Evolutionary conservation across 2,888 invertebrate genomes (phyloP).

Genomic region (Trypoxylon attenuatum): DNA sequence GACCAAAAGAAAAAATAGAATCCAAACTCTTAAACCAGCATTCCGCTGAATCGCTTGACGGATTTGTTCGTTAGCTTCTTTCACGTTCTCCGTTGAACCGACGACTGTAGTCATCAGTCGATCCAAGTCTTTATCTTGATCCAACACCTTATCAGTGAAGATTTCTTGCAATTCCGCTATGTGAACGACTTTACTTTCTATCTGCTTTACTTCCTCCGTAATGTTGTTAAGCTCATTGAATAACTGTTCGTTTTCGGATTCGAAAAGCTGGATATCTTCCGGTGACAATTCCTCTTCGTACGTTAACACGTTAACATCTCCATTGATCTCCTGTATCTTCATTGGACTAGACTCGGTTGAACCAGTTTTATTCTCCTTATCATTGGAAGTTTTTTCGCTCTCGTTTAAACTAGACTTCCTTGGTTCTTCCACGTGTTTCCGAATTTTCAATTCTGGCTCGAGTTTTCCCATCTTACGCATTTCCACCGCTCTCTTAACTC

Average conservation of each 20-base stretch:
- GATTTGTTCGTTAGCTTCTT: conserved; percentile 97
- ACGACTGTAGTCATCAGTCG: conserved; percentile 91
- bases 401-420: conserved; percentile 21
- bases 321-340: conserved; percentile 70
- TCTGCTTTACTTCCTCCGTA: conserved; percentile 92
- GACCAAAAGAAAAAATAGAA: conserved; percentile 95
- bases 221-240: conserved; percentile 91
- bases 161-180: conserved; percentile 96
- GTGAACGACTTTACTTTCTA: conserved; percentile 94
- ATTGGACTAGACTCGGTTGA: conserved; percentile 60
- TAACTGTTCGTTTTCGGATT: conserved; percentile 91
- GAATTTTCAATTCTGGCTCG: conserved; percentile 72
- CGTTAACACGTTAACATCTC: conserved; percentile 54
- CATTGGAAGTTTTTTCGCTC: conserved; percentile 66
- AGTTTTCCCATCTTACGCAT: conserved; percentile 86
- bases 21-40: conserved; percentile 95
- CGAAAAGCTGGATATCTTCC: conserved; percentile 95
- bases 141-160: conserved; percentile 95
- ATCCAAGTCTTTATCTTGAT: conserved; percentile 96
- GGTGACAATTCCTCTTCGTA: conserved; percentile 83
- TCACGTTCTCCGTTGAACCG: conserved; percentile 95
- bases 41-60: conserved; percentile 97
- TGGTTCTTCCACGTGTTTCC: conserved; percentile 62
- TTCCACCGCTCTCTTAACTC: conserved; percentile 90
- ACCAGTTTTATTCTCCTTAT: conserved; percentile 25